Base-by-base conservation (phyloP, 1,140 invertebrate species). In the Danaus melanippus region DNA sequence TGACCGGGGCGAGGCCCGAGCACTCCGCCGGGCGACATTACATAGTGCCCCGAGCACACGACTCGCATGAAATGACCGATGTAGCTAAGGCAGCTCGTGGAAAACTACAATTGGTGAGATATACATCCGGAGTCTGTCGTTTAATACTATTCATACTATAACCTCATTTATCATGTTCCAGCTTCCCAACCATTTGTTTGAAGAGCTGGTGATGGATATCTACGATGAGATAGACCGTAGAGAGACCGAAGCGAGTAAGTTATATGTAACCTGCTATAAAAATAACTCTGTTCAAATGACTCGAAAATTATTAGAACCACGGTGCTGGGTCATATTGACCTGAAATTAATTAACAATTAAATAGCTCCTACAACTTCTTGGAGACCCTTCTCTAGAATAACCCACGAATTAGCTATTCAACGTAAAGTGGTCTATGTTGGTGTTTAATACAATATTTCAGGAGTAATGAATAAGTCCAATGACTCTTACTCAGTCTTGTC, bases 161-260 rank as follows among this genome's bases (percentile, higher is more conserved):
- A 32, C 21, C 21, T 3, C 4, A 32, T 32, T 32, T 32, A 32
- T 42, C 12, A 39, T 57, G 2, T 77, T 88, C 86, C 82, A 96
- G 93, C 84, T 97, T 52, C 92, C 94, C 15, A 97, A 98, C 88
- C 91, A 95, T 82, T 90, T 98, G 59, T 96, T 99, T 87, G 97
- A 99, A 89, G 96, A 98, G 86, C 84, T 99, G 15, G 94, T 95
- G 0, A 97, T 97, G 91, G 98, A 99, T 88, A 93, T 99, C 45
- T 99, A 97, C 78, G 98, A 99, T 83, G 98, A 99, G 89, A 94
- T 99, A 10, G 97, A 98, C 82, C 89, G 97, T 49, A 87, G 97
- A 58, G 96, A 98, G 86, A 96, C 93, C 64, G 97, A 98, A 92
- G 91, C 93, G 64, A 93, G 95, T 96, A 87, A 90, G 79, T 77